Conservation (phyloP, 1,140 invertebrate genomes). For the Anoplophora glabripennis region DNA sequence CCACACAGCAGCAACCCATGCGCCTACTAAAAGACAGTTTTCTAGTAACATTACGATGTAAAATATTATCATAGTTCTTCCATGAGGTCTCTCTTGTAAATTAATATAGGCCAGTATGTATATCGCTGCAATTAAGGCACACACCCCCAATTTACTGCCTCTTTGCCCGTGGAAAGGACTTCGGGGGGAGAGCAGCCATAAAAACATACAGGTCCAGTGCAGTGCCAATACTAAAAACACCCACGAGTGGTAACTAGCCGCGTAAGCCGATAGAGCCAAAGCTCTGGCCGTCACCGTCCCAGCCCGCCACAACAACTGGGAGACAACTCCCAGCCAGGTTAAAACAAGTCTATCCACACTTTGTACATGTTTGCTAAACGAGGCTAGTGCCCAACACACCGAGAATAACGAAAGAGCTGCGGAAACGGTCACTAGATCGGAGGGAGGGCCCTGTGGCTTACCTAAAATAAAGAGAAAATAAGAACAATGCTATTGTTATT, state of each 20-base stretch:
- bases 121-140: constrained; percentile 76
- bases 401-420: constrained; percentile 77
- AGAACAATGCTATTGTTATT: too few relatives aligned
- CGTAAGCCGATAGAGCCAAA: constrained; percentile 79
- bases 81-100: constrained; percentile 62
- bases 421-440: constrained; percentile 78
- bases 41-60: constrained; percentile 91
- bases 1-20: constrained; percentile 60
- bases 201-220: constrained; percentile 68
- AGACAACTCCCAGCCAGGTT: constrained; percentile 86
- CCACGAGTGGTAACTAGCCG: constrained; percentile 80
- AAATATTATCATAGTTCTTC: constrained; percentile 64
- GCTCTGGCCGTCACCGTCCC: constrained; percentile 83
- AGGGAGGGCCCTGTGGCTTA: constrained; percentile 48
- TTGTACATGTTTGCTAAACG: constrained; percentile 83
- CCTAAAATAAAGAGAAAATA: constrained; percentile 1
- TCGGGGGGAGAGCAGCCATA: constrained; percentile 77
- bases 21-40: constrained; percentile 72
- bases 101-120: constrained; percentile 92
- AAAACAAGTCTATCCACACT: constrained; percentile 81
- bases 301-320: constrained; percentile 76
- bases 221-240: constrained; percentile 73
- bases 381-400: constrained; percentile 86
- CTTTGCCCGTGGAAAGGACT: constrained; percentile 80
- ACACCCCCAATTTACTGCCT: constrained; percentile 60